These are phyloP conservation scores for Oenanthe oenanthe DNA, from an alignment of 2,113 vertebrate species.

Conservation along the genomic window DNA sequence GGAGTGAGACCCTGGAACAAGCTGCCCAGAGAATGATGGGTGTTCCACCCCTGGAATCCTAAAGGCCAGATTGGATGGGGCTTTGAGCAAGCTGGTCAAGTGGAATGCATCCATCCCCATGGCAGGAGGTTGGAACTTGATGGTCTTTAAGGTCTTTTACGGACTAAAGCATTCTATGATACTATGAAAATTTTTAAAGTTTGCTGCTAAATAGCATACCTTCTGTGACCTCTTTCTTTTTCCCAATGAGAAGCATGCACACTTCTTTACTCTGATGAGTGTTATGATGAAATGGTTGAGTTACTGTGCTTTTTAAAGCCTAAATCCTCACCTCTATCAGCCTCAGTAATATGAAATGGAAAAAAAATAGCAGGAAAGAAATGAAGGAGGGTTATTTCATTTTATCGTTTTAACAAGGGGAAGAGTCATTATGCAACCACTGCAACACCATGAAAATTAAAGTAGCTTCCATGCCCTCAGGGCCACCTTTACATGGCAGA, in stretches of 20 bases:
- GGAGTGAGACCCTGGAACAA: fast-evolving
- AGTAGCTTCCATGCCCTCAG: not conserved
- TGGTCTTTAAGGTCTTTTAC: not conserved
- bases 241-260: not conserved
- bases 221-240: not conserved
- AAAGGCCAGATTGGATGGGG: not conserved
- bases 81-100: not conserved
- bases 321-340: not conserved
- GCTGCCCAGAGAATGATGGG: not conserved
- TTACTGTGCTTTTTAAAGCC: not conserved
- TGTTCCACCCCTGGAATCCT: not conserved
- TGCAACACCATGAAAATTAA: not conserved
- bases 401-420: not conserved
- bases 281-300: not conserved
- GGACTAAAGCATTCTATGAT: not conserved
- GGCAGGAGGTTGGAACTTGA: not conserved
- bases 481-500: not conserved
- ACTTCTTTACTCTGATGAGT: not conserved
- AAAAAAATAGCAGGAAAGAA: not conserved
- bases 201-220: not conserved
- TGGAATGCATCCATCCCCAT: not conserved
- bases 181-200: not conserved
- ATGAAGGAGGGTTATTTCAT: not conserved
- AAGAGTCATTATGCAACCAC: not conserved
- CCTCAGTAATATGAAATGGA: not conserved